Percentiles rank a stretch among this genome's conserved stretches.
These are phyloP conservation scores for Conchocele bisecta DNA, from an alignment of 2,888 invertebrate species.

Conservation along the genomic window DNA sequence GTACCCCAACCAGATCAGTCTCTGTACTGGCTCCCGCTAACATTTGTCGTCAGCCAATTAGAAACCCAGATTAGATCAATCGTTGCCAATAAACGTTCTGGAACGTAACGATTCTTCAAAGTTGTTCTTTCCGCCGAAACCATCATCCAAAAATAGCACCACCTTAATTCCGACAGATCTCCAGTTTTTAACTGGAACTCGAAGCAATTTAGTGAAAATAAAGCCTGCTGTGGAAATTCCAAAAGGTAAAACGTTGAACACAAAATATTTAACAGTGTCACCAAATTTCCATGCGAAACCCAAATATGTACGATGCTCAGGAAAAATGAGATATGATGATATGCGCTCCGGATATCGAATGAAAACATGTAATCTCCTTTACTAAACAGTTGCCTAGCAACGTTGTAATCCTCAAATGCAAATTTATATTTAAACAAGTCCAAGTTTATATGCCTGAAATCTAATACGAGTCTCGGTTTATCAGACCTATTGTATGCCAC, in stretches of 20 bases:
- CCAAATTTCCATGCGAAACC: constrained; percentile 15
- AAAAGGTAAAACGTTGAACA: constrained; percentile 23
- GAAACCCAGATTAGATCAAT: neutral
- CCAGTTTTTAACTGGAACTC: constrained; percentile 1
- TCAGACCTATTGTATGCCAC: constrained; percentile 11
- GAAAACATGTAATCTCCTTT: constrained; percentile 9
- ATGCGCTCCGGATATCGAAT: constrained; percentile 17
- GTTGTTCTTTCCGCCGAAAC: constrained; percentile 6
- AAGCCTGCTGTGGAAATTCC: constrained; percentile 32
- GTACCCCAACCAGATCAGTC: constrained; percentile 5
- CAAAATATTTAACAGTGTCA: neutral
- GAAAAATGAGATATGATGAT: constrained; percentile 22
- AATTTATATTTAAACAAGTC: constrained; percentile 32
- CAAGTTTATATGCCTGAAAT: constrained; percentile 22
- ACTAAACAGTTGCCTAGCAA: constrained; percentile 1
- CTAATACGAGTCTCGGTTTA: constrained; percentile 24
- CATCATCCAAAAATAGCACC: constrained; percentile 32
- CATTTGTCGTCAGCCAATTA: constrained; percentile 2
- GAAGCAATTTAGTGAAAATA: constrained; percentile 29
- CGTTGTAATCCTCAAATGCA: constrained; percentile 23
- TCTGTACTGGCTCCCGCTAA: constrained; percentile 1
- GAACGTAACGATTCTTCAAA: neutral
- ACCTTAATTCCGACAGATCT: constrained; percentile 3
- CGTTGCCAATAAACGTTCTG: neutral
- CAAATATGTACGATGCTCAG: constrained; percentile 5